Percentiles rank a stretch among this genome's conserved stretches.
Evolutionary conservation across 2,113 vertebrate genomes (phyloP).

Genomic region (Colius striatus): DNA sequence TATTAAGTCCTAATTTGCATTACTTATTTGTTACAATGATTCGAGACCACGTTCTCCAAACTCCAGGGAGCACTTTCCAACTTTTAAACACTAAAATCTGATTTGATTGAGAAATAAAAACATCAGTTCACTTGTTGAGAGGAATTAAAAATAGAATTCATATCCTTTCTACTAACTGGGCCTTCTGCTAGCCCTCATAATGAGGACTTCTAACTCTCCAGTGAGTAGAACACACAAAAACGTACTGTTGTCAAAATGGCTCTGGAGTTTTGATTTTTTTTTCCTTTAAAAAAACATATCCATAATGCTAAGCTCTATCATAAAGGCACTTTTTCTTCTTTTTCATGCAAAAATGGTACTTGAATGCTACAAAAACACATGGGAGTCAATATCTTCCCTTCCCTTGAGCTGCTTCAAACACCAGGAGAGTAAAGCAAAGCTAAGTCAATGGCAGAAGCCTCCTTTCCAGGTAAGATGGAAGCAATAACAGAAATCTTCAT

Average conservation of each 20-base stretch:
- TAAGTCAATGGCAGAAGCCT: background rate
- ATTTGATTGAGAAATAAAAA: background rate
- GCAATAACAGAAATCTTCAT: fast-evolving
- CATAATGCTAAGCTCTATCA: background rate
- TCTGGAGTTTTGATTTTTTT: background rate
- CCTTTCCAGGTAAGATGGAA: too few species aligned
- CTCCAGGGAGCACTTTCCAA: background rate
- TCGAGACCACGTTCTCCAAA: background rate
- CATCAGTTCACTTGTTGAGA: background rate
- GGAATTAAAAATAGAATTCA: background rate
- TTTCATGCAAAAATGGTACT: too few species aligned
- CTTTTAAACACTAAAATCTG: background rate
- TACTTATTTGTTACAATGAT: background rate
- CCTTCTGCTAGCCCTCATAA: background rate
- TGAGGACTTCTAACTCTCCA: background rate
- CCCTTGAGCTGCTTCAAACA: background rate
- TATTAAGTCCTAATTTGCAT: background rate
- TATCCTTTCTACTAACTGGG: background rate
- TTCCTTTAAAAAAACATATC: background rate
- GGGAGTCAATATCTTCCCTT: background rate
- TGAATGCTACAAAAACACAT: background rate
- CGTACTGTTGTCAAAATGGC: background rate
- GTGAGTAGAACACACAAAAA: background rate
- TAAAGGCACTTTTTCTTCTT: background rate
- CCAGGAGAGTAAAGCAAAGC: background rate